Evolutionary conservation across 2,888 invertebrate genomes (phyloP).

Genomic region (Macrostomum cliftonense): DNA sequence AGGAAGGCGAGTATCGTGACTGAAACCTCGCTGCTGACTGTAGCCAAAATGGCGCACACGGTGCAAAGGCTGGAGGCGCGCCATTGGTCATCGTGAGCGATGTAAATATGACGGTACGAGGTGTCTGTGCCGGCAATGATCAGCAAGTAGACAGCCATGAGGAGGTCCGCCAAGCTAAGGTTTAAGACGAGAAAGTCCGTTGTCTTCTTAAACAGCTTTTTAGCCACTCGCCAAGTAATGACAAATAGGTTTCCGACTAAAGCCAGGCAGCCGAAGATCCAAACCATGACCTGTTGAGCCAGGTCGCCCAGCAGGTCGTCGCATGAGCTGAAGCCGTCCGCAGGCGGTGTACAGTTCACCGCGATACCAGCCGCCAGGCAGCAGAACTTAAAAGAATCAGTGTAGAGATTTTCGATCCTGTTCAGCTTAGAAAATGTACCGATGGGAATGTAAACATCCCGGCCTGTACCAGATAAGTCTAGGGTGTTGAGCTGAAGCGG

Average conservation of each 20-base stretch:
- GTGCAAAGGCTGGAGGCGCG: conserved; percentile 44
- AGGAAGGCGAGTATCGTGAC: conserved; percentile 38
- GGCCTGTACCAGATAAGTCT: conserved; percentile 9
- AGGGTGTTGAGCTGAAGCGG: not conserved
- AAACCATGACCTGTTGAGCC: conserved; percentile 40
- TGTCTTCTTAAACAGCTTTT: not conserved
- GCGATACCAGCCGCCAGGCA: conserved; percentile 32
- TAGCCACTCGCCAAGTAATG: conserved; percentile 41
- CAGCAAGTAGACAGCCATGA: conserved; percentile 48
- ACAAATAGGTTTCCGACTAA: conserved; percentile 45
- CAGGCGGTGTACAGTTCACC: conserved; percentile 22
- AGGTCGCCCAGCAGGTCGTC: conserved; percentile 33
- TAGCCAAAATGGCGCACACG: conserved; percentile 42
- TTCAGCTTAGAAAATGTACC: conserved; percentile 10
- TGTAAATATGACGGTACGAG: conserved; percentile 37
- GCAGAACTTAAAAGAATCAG: conserved; percentile 38
- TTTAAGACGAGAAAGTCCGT: conserved; percentile 45
- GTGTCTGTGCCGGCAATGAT: conserved; percentile 45
- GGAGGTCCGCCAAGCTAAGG: conserved; percentile 46
- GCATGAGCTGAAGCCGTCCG: conserved; percentile 33
- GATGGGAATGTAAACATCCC: conserved; percentile 7
- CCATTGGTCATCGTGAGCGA: conserved; percentile 45
- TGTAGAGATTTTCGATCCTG: conserved; percentile 15
- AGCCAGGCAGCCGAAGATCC: conserved; percentile 46
- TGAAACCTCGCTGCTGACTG: conserved; percentile 31